These are phyloP conservation scores for Harlomillsia oculata DNA, from an alignment of 1,140 invertebrate species.

Conservation along the genomic window DNA sequence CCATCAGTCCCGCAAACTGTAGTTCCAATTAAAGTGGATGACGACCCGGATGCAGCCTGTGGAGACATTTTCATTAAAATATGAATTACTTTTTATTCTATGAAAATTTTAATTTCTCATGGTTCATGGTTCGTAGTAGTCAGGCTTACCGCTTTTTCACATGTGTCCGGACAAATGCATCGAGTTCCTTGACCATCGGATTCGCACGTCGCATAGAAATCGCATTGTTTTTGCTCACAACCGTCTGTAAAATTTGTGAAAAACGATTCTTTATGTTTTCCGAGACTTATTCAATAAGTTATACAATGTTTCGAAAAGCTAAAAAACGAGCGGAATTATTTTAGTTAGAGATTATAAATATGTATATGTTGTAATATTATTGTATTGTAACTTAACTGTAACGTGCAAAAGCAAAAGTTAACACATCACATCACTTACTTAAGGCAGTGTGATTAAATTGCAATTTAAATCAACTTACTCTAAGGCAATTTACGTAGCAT, in stretches of 20 bases:
- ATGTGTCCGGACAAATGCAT: slow-evolving; percentile 69
- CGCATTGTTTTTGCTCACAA: slow-evolving; percentile 77
- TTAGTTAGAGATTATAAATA: too few species aligned
- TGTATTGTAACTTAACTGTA: too few species aligned
- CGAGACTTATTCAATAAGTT: not conserved
- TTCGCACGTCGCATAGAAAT: slow-evolving; percentile 72
- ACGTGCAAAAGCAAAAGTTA: too few species aligned
- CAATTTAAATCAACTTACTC: too few species aligned
- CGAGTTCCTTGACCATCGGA: slow-evolving; percentile 60
- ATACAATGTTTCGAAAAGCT: too few species aligned
- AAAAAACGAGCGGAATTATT: too few species aligned
- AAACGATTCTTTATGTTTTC: not conserved
- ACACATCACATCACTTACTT: too few species aligned
- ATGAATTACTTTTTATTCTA: not conserved
- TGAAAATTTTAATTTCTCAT: not conserved
- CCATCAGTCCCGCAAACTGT: slow-evolving; percentile 65
- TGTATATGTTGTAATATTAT: too few species aligned
- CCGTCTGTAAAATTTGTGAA: slow-evolving; percentile 56
- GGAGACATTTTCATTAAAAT: not conserved
- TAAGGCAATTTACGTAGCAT: too few species aligned
- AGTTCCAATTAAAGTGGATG: too few species aligned
- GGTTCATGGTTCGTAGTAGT: not conserved
- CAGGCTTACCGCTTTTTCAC: slow-evolving; percentile 42
- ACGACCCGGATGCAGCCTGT: not conserved
- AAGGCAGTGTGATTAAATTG: too few species aligned